These are phyloP conservation scores for Tachina lurida DNA, from an alignment of 2,888 invertebrate genomes.

Conservation along the genomic window DNA sequence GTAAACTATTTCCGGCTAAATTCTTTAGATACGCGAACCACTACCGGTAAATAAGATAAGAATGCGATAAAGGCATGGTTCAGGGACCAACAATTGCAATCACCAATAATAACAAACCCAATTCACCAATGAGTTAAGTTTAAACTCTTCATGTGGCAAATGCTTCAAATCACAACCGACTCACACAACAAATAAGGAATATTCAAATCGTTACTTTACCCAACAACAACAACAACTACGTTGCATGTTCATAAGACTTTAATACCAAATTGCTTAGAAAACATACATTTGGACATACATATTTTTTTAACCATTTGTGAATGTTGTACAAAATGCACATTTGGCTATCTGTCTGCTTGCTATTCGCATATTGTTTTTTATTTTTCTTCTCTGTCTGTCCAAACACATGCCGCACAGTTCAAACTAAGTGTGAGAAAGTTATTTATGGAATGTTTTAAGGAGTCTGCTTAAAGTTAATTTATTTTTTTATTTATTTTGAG, in stretches of 20 bases:
- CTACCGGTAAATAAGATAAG: too few species aligned
- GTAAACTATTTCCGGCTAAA: too few species aligned
- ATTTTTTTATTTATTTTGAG: constrained; percentile 9
- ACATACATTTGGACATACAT: constrained; percentile 9
- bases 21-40: too few species aligned
- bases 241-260: neutral
- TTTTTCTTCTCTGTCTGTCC: neutral
- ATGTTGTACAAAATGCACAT: constrained; percentile 24
- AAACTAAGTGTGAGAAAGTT: constrained; percentile 68
- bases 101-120: neutral
- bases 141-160: neutral
- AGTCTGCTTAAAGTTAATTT: constrained; percentile 38
- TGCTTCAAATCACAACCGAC: too few species aligned
- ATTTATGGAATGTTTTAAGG: constrained; percentile 69
- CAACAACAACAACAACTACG: neutral
- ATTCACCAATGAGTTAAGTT: neutral
- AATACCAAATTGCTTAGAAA: neutral
- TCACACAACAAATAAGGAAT: neutral
- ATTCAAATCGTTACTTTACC: neutral
- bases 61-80: too few species aligned
- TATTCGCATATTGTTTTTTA: constrained; percentile 10
- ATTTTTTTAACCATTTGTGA: constrained; percentile 24
- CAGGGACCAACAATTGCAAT: too few species aligned
- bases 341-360: constrained; percentile 2
- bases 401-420: constrained; percentile 1